Conservation (phyloP, 2,797 vertebrate genomes). For the Oreonectes daqikongensis region DNA sequence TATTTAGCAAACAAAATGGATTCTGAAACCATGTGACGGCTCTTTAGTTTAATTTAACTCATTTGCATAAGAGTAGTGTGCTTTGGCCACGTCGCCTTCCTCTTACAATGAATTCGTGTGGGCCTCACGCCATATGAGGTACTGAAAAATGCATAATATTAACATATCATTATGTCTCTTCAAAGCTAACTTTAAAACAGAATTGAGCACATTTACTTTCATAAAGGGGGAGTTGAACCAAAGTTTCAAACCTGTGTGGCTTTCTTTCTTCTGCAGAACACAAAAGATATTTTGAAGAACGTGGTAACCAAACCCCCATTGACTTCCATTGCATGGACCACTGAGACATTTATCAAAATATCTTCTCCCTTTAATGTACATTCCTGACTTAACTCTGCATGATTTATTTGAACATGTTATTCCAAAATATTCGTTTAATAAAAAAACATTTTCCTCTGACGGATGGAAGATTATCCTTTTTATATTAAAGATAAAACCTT, state of each 20-base stretch:
- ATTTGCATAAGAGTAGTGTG: background rate
- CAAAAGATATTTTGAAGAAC: too few species aligned
- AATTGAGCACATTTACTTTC: background rate
- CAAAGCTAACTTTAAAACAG: background rate
- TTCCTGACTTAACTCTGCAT: background rate
- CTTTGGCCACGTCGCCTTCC: constrained; percentile 69
- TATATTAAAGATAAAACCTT: background rate
- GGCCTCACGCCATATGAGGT: constrained; percentile 66
- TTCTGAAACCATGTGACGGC: background rate
- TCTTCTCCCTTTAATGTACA: background rate
- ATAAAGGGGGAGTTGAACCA: too few species aligned
- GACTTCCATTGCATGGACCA: too few species aligned
- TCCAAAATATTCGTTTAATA: background rate
- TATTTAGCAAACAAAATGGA: background rate
- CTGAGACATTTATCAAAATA: too few species aligned
- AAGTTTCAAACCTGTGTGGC: too few species aligned
- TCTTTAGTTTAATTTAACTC: constrained; percentile 15
- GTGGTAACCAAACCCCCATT: too few species aligned
- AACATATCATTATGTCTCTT: background rate
- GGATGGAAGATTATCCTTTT: background rate
- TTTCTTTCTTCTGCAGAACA: too few species aligned
- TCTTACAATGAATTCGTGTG: constrained; percentile 11
- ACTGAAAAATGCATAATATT: background rate
- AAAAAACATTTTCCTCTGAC: too few species aligned
- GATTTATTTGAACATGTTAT: background rate